Percentiles rank a stretch among this genome's conserved stretches.
Evolutionary conservation across 2,888 invertebrate species (phyloP).

Genomic region (Monoplex corrugatus): DNA sequence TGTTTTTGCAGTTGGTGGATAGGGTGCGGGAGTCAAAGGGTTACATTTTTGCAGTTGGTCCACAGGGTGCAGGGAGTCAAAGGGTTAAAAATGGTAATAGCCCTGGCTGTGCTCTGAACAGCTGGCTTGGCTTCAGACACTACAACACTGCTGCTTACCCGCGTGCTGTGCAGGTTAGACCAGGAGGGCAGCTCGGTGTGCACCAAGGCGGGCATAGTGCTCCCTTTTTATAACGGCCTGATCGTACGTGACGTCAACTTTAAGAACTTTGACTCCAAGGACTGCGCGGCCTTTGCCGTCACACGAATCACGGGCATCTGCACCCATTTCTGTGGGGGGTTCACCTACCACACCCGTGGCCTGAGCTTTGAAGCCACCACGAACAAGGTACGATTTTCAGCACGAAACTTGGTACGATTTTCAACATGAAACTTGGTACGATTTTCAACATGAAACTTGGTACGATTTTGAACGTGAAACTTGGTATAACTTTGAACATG

Average conservation of each 20-base stretch:
- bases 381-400: constrained; percentile 52
- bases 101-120: too few species aligned
- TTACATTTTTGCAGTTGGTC: too few species aligned
- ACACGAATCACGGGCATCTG: constrained; percentile 70
- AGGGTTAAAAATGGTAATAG: too few species aligned
- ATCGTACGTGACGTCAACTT: constrained; percentile 64
- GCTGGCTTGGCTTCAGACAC: not conserved
- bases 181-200: constrained; percentile 48
- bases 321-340: constrained; percentile 66
- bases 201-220: constrained; percentile 63
- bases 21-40: too few species aligned
- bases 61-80: too few species aligned
- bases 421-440: too few species aligned
- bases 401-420: too few species aligned
- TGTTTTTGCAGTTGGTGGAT: not conserved
- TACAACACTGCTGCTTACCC: not conserved
- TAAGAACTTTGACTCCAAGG: constrained; percentile 65
- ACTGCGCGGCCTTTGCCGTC: constrained; percentile 58
- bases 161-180: constrained; percentile 48
- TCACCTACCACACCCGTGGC: constrained; percentile 59
- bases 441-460: too few species aligned
- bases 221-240: constrained; percentile 73
- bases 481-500: too few species aligned
- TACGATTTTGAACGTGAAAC: too few species aligned
- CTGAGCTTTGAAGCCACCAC: constrained; percentile 64